Evolutionary conservation across 2,113 vertebrate species (phyloP), one percentile per base, ranked within the genome.

Genomic region (Geothlypis trichas): DNA sequence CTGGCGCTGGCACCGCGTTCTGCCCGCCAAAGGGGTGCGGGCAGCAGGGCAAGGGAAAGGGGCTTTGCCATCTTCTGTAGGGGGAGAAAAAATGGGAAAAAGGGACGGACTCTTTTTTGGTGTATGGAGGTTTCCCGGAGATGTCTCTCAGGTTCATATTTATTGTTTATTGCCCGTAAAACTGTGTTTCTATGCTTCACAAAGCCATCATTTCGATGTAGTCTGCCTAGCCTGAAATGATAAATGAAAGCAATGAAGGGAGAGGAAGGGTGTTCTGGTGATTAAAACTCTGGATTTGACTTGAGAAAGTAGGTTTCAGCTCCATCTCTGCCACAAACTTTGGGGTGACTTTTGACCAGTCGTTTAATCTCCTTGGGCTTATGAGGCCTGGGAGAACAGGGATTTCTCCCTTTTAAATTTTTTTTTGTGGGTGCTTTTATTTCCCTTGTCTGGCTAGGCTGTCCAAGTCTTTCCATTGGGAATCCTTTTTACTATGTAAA

Each of bases 151-250:
- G 92, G 83, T 96, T 96, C 86, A 95, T 94, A 96, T 97, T 96
- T 97, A 93, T 95, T 96, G 95, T 96, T 96, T 97, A 96, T 96
- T 93, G 93, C 92, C 95, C 51, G 83, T 96, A 96, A 97, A 96
- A 96, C 90, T 90, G 93, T 96, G 94, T 93, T 95, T 96, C 96
- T 96, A 86, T 92, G 92, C 95, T 95, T 95, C 93, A 95, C 95
- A 96, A 95, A 96, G 96, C 95, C 88, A 96, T 96, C 92, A 84
- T 87, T 96, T 93, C 76, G 39, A 61, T 90, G 85, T 88, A 90
- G 90, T 84, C 90, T 94, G 90, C 88, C 93, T 94, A 54, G 92
- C 93, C 88, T 96, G 93, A 87, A 96, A 93, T 96, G 95, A 96
- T 96, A 89, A 96, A 96, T 96, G 95, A 81, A 92, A 89, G 92